Evolutionary conservation across 1,140 invertebrate genomes (phyloP), one percentile per base, ranked within the genome.

Genomic region (Harlomillsia oculata): DNA sequence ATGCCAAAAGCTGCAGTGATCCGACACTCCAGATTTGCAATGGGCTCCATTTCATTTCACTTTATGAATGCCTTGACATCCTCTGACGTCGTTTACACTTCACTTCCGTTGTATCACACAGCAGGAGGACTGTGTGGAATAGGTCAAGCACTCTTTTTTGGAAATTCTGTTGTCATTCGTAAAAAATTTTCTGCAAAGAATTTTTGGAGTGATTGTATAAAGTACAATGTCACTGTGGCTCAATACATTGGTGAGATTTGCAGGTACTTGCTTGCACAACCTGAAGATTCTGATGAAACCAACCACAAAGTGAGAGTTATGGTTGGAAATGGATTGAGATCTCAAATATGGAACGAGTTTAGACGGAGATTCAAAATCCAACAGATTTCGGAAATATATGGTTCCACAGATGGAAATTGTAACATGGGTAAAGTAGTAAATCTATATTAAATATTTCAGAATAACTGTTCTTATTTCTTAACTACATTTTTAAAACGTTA

Each of bases 211-310:
- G 96, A 99, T 70, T 96, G 93, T 70, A 77, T 83, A 25, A 89
- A 92, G 69, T 91, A 95, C 69, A 82, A 95, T 14, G 93, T 89
- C 72, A 98, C 95, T 63, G 80, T 86, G n/a, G 83, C 80, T 11
- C 95, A 99, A 69, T 99, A 99, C 69, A 98, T 99, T 68, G 96
- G 96, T 18, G 96, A 99, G 77, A 95, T 98, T 79, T 97, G 93
- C 69, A 82, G 96, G 8, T 99, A 99, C 73, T 79, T 99, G 32
- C 73, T 99, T 54, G 85, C 89, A 14, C 87, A 91, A 45, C 83
- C 86, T 13, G 72, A 77, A 4, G 80, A 80, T 53, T 75, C 83
- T 2, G 78, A 83, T 44, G 93, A 98, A 68, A 82, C 74, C n/a
- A 74, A 83, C 43, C 94, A 98, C 69, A 81, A 80, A 43, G 43